phyloP scores from a whole-genome alignment of 2,888 invertebrate genomes.

The Idaea biselata region DNA sequence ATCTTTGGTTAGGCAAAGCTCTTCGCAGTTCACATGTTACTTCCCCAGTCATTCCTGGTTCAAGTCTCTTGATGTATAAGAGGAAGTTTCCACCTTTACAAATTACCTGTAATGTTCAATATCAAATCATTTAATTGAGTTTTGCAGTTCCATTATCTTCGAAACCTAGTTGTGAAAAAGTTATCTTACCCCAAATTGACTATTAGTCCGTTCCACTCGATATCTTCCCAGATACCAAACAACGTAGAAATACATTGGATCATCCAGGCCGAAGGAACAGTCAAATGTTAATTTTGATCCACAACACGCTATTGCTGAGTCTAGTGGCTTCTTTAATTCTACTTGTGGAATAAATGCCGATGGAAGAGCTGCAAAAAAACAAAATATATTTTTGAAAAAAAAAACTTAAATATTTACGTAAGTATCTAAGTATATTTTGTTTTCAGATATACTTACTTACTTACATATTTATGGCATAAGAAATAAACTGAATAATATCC shows the following conservation, averaged over 20 bases:
- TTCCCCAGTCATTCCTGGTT: conserved; percentile 37
- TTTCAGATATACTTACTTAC: too few relatives aligned
- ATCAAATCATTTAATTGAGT: neutral
- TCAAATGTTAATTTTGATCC: conserved; percentile 33
- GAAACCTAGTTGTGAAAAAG: neutral
- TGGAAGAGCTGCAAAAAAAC: conserved; percentile 17
- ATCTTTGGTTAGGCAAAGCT: conserved; percentile 24
- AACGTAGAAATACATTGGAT: conserved; percentile 32
- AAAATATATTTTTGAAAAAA: neutral
- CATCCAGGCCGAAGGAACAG: conserved; percentile 32
- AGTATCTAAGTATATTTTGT: too few relatives aligned
- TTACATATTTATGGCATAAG: too few relatives aligned
- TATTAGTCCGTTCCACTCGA: conserved; percentile 37
- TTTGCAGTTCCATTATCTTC: neutral
- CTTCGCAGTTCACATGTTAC: conserved; percentile 37
- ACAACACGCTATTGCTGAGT: conserved; percentile 31
- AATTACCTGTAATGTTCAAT: conserved; percentile 32
- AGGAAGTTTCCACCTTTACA: conserved; percentile 31
- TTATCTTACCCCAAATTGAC: conserved; percentile 39
- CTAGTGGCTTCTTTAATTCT: conserved; percentile 22
- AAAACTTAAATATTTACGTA: neutral
- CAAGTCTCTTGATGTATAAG: conserved; percentile 35
- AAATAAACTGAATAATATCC: neutral
- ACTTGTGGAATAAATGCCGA: conserved; percentile 12
- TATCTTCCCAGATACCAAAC: conserved; percentile 41